phyloP scores from a whole-genome alignment of 1,140 invertebrate genomes.

The Platorchestia sp. region DNA sequence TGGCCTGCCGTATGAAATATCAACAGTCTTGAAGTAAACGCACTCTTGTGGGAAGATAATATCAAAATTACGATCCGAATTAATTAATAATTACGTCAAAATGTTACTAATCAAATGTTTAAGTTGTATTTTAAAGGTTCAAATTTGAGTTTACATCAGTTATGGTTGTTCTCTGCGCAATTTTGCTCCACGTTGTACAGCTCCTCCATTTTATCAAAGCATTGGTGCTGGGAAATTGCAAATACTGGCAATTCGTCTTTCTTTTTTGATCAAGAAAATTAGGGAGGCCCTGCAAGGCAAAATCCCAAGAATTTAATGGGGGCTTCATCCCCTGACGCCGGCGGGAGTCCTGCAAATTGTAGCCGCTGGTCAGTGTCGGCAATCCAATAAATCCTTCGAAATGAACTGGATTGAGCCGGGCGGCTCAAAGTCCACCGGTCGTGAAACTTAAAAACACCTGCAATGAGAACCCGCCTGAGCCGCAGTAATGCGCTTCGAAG shows the following conservation, averaged over 20 bases:
- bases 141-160: too few relatives aligned
- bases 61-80: too few relatives aligned
- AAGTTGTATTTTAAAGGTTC: too few relatives aligned
- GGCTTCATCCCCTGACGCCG: not conserved
- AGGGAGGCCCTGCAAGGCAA: not conserved
- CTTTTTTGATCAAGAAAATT: not conserved
- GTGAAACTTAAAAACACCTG: conserved; percentile 25
- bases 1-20: too few relatives aligned
- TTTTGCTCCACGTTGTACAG: too few relatives aligned
- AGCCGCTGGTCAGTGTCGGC: conserved; percentile 12
- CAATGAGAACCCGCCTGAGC: not conserved
- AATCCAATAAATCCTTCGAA: conserved; percentile 25
- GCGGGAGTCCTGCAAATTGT: conserved; percentile 19
- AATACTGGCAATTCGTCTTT: not conserved
- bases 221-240: not conserved
- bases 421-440: conserved; percentile 1
- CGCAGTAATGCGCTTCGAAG: not conserved
- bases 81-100: too few relatives aligned
- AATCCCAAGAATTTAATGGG: not conserved
- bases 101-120: too few relatives aligned
- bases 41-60: too few relatives aligned
- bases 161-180: too few relatives aligned
- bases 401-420: conserved; percentile 39
- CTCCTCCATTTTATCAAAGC: not conserved
- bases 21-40: too few relatives aligned